phyloP scores from a whole-genome alignment of 64 coral and sea anemone species.

The Porites australiensis region DNA sequence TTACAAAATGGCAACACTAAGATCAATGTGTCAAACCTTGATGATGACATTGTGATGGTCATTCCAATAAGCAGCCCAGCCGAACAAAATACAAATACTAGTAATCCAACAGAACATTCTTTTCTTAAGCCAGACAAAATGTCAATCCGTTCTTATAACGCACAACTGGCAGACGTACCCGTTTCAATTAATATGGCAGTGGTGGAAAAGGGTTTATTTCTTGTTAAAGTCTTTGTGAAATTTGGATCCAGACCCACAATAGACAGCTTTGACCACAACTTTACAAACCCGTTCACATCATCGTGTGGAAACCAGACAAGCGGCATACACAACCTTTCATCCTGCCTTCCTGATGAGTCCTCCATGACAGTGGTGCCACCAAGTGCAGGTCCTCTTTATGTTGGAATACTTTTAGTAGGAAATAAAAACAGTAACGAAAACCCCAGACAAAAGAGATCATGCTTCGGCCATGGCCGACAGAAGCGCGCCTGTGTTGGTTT shows the following conservation, averaged over 20 bases:
- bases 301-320: neutral
- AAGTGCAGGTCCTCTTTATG: constrained; percentile 40
- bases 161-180: neutral
- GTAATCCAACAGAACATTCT: neutral
- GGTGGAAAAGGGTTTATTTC: neutral
- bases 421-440: neutral
- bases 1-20: neutral
- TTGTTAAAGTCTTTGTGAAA: constrained; percentile 42
- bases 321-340: neutral
- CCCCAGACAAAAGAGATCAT: constrained; percentile 4
- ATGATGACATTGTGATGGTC: constrained; percentile 43
- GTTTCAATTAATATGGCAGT: constrained; percentile 37
- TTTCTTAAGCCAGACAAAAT: constrained; percentile 55
- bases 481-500: constrained; percentile 13
- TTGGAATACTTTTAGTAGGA: constrained; percentile 34
- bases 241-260: constrained; percentile 55
- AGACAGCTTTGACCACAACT: constrained; percentile 51
- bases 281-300: neutral
- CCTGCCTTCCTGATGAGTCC: constrained; percentile 4
- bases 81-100: neutral
- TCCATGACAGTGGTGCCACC: constrained; percentile 50
- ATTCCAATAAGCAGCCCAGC: constrained; percentile 41
- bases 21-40: constrained; percentile 49
- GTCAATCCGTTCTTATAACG: constrained; percentile 61
- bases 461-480: constrained; percentile 34